These are phyloP conservation scores for Yponomeuta plumbellus DNA, from an alignment of 2,888 invertebrate genomes.

Conservation along the genomic window DNA sequence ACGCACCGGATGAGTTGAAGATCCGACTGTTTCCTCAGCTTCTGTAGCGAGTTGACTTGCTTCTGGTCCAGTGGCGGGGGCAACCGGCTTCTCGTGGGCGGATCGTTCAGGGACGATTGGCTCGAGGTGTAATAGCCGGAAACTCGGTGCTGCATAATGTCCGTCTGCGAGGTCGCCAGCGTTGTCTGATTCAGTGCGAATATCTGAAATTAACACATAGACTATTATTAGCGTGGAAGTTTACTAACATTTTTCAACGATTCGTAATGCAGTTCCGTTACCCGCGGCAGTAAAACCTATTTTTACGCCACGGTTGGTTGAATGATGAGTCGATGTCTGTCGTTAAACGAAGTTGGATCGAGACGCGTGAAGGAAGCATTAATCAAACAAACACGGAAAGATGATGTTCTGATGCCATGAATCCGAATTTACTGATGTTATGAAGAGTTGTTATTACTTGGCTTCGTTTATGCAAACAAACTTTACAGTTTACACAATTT, in stretches of 20 bases:
- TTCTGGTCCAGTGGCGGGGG: conserved; percentile 78
- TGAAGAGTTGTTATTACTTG: not conserved
- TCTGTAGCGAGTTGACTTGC: conserved; percentile 82
- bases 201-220: conserved; percentile 57
- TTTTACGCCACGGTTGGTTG: not conserved
- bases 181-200: conserved; percentile 78
- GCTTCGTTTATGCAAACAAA: not conserved
- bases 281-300: not conserved
- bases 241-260: not conserved
- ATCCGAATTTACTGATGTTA: not conserved
- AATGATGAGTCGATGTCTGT: not conserved
- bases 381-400: not conserved
- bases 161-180: conserved; percentile 79
- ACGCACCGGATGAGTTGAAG: conserved; percentile 91
- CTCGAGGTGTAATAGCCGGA: conserved; percentile 94
- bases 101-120: conserved; percentile 79
- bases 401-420: not conserved
- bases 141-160: conserved; percentile 86
- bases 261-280: not conserved
- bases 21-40: conserved; percentile 91
- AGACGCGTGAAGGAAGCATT: not conserved
- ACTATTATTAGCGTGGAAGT: not conserved
- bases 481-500: not conserved
- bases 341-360: not conserved
- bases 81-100: conserved; percentile 42